Evolutionary conservation across 2,113 vertebrate genomes (phyloP).

Genomic region (Nesogale talazaci): DNA sequence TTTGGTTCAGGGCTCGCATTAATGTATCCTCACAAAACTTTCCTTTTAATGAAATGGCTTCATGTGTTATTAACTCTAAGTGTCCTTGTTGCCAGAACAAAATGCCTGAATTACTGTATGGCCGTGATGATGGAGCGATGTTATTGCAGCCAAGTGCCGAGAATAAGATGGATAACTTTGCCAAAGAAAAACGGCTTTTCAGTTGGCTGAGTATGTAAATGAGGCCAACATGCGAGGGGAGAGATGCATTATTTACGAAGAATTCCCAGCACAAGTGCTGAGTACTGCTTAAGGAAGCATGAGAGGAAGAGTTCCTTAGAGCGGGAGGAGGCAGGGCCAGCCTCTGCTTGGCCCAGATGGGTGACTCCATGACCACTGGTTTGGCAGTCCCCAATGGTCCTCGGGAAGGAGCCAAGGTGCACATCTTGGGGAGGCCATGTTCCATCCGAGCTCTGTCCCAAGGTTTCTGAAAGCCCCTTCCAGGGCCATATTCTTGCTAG

Average conservation of each 20-base stretch:
- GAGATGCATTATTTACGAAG: slow-evolving; percentile 31
- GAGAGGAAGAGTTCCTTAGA: background rate
- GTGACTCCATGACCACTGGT: rapidly evolving
- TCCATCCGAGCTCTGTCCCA: rapidly evolving
- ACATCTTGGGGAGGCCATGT: rapidly evolving
- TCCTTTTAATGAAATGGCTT: slow-evolving; percentile 77
- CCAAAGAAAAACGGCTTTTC: slow-evolving; percentile 25
- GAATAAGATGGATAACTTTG: slow-evolving; percentile 60
- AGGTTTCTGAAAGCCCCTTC: background rate
- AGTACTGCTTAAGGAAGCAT: background rate
- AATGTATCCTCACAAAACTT: slow-evolving; percentile 72
- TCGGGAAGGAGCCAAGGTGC: rapidly evolving
- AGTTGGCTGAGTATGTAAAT: slow-evolving; percentile 53
- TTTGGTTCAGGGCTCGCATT: slow-evolving; percentile 63
- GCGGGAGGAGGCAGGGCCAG: background rate
- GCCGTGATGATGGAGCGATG: slow-evolving; percentile 6
- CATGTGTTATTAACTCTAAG: slow-evolving; percentile 79
- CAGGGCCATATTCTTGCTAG: background rate
- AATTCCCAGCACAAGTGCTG: background rate
- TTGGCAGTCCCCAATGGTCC: rapidly evolving
- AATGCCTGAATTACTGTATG: slow-evolving; percentile 52
- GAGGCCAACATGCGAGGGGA: background rate
- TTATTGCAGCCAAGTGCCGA: slow-evolving; percentile 10
- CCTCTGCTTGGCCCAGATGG: background rate
- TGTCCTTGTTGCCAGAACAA: slow-evolving; percentile 64